Evolutionary conservation across 2,888 invertebrate species (phyloP).

Genomic region (Phanerotoma sp.): DNA sequence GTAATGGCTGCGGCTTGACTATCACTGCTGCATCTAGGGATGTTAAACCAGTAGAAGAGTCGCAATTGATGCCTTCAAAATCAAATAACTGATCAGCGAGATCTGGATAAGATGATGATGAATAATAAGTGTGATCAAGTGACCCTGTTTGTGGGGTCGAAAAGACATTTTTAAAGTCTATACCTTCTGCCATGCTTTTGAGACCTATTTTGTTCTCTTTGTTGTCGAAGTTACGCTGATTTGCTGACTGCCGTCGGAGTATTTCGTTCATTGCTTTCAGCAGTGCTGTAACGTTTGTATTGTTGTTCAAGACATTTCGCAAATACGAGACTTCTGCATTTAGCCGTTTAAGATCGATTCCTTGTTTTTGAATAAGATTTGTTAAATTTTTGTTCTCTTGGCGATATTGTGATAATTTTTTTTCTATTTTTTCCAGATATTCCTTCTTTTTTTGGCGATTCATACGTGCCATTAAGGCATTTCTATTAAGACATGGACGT

Average conservation of each 20-base stretch:
- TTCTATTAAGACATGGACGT: conserved; percentile 59
- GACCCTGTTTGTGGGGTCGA: not conserved
- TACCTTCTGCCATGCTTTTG: conserved; percentile 1
- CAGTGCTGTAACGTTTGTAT: conserved; percentile 59
- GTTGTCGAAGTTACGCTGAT: not conserved
- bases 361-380: conserved; percentile 59
- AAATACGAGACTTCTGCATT: conserved; percentile 62
- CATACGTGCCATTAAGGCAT: conserved; percentile 66
- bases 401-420: conserved; percentile 56
- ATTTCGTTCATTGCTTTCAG: conserved; percentile 57
- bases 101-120: conserved; percentile 1
- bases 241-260: conserved; percentile 28
- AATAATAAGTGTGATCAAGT: conserved; percentile 27
- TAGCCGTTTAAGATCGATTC: conserved; percentile 58
- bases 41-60: not conserved
- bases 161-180: not conserved
- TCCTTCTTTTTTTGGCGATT: conserved; percentile 66
- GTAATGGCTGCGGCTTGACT: not conserved
- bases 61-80: conserved; percentile 19
- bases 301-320: conserved; percentile 61
- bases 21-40: not conserved
- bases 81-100: conserved; percentile 12
- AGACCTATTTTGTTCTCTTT: not conserved
- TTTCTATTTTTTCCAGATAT: conserved; percentile 62
- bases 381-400: conserved; percentile 59